Percentiles rank a stretch among this genome's conserved stretches.
These are phyloP conservation scores for Empidonax alnorum DNA, from an alignment of 2,113 vertebrate genomes.

Conservation along the genomic window DNA sequence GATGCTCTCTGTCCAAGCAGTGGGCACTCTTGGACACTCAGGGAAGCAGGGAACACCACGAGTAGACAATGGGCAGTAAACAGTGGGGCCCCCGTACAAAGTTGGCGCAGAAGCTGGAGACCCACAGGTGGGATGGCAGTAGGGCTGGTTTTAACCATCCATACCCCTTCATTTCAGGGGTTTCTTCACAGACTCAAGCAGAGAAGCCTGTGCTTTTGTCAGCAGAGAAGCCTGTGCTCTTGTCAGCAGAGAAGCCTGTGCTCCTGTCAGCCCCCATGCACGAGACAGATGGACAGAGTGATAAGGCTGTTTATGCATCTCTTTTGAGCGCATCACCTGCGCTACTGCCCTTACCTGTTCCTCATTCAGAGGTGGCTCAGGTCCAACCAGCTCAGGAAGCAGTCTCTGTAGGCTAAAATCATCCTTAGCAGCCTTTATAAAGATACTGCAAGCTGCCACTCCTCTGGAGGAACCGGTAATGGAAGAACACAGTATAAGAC, in stretches of 20 bases:
- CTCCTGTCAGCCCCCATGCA: neutral
- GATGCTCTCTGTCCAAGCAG: neutral
- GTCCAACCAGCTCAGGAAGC: neutral
- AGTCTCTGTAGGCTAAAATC: neutral
- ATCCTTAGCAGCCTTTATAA: neutral
- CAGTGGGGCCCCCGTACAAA: fast-evolving
- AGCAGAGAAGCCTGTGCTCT: neutral
- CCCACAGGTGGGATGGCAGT: too few species aligned
- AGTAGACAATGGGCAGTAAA: neutral
- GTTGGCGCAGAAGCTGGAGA: neutral
- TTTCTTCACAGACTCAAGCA: neutral
- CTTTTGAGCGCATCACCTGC: fast-evolving
- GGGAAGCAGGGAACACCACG: fast-evolving
- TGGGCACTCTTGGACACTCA: neutral
- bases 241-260: neutral
- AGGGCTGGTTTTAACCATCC: neutral
- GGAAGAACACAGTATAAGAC: neutral
- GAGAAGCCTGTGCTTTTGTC: neutral
- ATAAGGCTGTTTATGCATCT: fast-evolving
- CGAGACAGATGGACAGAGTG: fast-evolving
- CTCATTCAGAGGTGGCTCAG: neutral
- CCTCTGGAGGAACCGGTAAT: neutral
- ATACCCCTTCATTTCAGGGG: neutral
- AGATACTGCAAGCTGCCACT: neutral
- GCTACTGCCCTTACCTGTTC: fast-evolving